Base-by-base conservation (phyloP, 2,888 invertebrate species). In the Lampropteryx suffumata region DNA sequence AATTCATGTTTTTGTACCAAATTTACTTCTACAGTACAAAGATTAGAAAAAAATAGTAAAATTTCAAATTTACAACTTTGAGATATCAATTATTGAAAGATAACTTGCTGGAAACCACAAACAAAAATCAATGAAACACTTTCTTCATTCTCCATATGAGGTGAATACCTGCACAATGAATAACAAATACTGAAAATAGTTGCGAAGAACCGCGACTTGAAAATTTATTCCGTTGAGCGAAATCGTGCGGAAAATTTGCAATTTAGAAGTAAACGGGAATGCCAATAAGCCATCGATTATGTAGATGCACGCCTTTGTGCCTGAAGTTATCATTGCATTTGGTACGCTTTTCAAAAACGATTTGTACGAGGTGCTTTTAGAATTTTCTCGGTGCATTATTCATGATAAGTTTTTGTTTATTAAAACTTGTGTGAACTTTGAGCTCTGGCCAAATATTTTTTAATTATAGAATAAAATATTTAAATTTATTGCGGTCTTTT, bases 161-260 rank as follows among this genome's bases (percentile, higher is more conserved):
- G 57, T 63, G 65, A 67, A 71, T 69, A 71, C 62, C 62, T 70
- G 68, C 62, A 69, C 66, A 71, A 73, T 69, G 64, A 73, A 74
- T 74, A 76, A 73, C 69, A 73, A 77, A 79, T 74, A 73, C 71
- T 72, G 72, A 74, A 78, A 76, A 80, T 75, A 76, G 81, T 82
- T 80, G 74, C 77, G 76, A 78, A 73, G 75, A 74, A 74, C 77
- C 76, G 79, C 80, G 76, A 76, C 71, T 82, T 76, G 82, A 82
- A 86, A 89, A 89, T 89, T 79, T 88, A 89, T 87, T 84, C 84
- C 72, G 73, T 69, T 70, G 77, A 73, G 71, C 75, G 82, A 87
- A 88, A 88, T 90, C 88, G 89, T 84, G 88, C 78, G 84, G 87
- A 90, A 90, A 89, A 90, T 90, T 89, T 87, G 88, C 89, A 88